Base-by-base conservation (phyloP, 1,140 invertebrate species). In the Bathynomus jamesi region DNA sequence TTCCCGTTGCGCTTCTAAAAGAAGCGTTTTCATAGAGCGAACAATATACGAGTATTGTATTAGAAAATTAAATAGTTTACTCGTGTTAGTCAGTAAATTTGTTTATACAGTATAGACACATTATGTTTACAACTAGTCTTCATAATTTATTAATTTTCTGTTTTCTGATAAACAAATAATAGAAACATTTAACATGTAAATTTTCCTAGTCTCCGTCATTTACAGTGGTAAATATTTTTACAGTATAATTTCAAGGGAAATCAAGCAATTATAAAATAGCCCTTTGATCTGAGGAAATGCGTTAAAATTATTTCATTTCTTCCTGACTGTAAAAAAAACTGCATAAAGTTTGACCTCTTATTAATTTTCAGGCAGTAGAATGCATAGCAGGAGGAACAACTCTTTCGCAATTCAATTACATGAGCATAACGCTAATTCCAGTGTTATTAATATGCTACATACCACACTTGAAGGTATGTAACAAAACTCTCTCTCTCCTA, bases 401-500 rank as follows among this genome's bases (percentile, higher is more conserved):
- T 17, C 69, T 77, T 27, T 21, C 29, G 21, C 21, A 32, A 10
- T 8, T 72, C 0, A 72, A 61, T 0, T 77, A 69, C 60, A 69
- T 72, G 67, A 21, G 10, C 25, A 74, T 77, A 3, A 25, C 70
- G 5, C 61, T 77, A 28, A 17, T 70, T 0, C 75, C 75, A 2
- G 62, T 74, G 24, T 61, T 76, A 2, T 66, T 76, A 5, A 68
- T 73, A 24, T 71, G 71, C 65, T 76, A 71, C 72, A 76, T 76
- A 0, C 67, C 75, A 2, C 53, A 76, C 17, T 66, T 76, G 5
- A 76, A 93, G 80, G 89, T 90, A 24, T 13, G n/a, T n/a, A n/a
- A n/a, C n/a, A n/a, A n/a, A n/a, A n/a, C n/a, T n/a, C n/a, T n/a
- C n/a, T n/a, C n/a, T n/a, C n/a, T n/a, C n/a, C n/a, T n/a, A n/a